Conservation (phyloP, 2,888 invertebrate genomes). For the Thereva unica region DNA sequence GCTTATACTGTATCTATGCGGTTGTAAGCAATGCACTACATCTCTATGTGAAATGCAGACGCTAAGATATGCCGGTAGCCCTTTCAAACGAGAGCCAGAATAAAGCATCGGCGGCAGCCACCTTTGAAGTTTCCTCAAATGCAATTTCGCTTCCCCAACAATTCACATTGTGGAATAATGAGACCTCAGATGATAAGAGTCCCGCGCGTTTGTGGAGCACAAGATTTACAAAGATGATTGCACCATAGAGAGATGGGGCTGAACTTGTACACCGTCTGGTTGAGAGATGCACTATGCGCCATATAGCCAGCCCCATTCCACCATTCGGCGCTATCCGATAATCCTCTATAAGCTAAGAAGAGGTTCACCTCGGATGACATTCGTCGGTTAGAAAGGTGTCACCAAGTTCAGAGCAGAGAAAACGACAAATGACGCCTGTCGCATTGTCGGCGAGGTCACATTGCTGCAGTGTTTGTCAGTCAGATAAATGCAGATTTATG, state of each 20-base stretch:
- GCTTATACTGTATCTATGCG: slow-evolving; percentile 3
- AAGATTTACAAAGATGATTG: slow-evolving; percentile 31
- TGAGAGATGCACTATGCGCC: background rate
- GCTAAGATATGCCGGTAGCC: slow-evolving; percentile 41
- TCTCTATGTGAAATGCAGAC: slow-evolving; percentile 42
- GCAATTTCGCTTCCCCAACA: slow-evolving; percentile 38
- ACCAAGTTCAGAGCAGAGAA: slow-evolving; percentile 29
- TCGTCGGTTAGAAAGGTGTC: slow-evolving; percentile 35
- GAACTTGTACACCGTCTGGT: no score
- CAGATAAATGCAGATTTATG: slow-evolving; percentile 32
- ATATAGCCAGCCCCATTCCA: slow-evolving; percentile 7
- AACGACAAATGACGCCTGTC: slow-evolving; percentile 42
- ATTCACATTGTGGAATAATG: slow-evolving; percentile 41
- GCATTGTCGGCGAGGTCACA: slow-evolving; percentile 40
- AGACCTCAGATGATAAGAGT: slow-evolving; percentile 39
- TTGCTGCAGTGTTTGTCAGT: slow-evolving; percentile 24
- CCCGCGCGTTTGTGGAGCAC: slow-evolving; percentile 33
- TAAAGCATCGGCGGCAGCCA: slow-evolving; percentile 28
- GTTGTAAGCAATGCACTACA: slow-evolving; percentile 24
- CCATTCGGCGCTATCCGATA: background rate
- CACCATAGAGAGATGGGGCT: background rate
- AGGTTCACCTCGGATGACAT: slow-evolving; percentile 32
- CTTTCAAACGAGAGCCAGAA: slow-evolving; percentile 36
- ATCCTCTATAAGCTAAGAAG: slow-evolving; percentile 9
- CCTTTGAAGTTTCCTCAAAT: slow-evolving; percentile 36